Evolutionary conservation across 2,797 vertebrate genomes (phyloP), one percentile per base, ranked within the genome.

Genomic region (Triplophysa yarkandensis): DNA sequence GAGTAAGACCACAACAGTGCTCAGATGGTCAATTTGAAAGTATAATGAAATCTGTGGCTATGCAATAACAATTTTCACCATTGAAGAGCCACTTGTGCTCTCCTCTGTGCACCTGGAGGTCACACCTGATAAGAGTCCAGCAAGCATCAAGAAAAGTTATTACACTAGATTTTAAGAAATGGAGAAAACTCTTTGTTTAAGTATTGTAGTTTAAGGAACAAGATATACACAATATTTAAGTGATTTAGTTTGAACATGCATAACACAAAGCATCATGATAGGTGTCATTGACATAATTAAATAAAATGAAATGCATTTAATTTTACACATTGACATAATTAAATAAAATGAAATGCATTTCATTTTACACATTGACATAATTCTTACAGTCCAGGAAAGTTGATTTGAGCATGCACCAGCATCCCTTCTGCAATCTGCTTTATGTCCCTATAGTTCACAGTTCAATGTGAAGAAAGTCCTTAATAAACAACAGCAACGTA

Each of bases 31-130:
- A 4, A 32, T 32, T 54, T 52, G 41, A 44, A 65, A 65, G 65
- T 28, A 32, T 34, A 32, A 64, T 57, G 50, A 65, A 44, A 65
- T 57, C 25, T 65, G 36, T 66, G 50, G 27, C 27, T 44, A 23
- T 54, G 60, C 52, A 28, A 32, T 43, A 25, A 72, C 41, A 11
- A 6, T 2, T 72, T 34, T 21, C 48, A 36, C 16, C 39, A 66
- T 28, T 34, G 46, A 4, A 57, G 27, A 46, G 62, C 19, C 19
- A 28, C 28, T 48, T 23, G 41, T 46, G 28, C 41, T 57, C 46
- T 23, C 10, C 36, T 58, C 27, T 32, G 43, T 32, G 39, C 34
- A 64, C 14, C 52, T 54, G 30, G 14, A 72, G 57, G 28, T 71
- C 27, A 65, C 30, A 46, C 46, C 23, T 27, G 27, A 57, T 57